Evolutionary conservation across 2,113 vertebrate genomes (phyloP).

Genomic region (Blennius ocellaris): DNA sequence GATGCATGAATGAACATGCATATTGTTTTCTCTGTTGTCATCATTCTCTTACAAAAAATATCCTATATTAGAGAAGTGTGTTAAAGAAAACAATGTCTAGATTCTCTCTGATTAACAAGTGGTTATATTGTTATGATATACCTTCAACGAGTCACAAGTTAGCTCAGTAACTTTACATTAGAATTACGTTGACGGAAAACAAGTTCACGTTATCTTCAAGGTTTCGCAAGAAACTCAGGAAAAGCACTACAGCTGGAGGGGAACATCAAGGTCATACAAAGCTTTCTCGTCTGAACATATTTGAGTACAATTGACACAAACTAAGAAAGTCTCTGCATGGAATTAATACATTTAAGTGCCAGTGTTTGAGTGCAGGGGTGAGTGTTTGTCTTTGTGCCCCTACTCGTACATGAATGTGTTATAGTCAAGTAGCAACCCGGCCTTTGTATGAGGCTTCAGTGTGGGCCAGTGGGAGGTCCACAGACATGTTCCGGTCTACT

Average conservation of each 20-base stretch:
- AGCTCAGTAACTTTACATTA: too few species aligned
- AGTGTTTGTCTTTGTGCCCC: conserved; percentile 20
- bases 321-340: neutral
- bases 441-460: conserved; percentile 62
- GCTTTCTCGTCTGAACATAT: neutral
- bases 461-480: conserved; percentile 62
- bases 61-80: too few species aligned
- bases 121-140: too few species aligned
- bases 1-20: too few species aligned
- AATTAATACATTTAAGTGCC: conserved; percentile 9
- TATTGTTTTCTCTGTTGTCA: too few species aligned
- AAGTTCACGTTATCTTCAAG: neutral
- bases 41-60: too few species aligned
- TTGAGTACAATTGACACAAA: neutral
- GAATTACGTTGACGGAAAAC: too few species aligned
- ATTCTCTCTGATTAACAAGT: too few species aligned
- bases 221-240: neutral
- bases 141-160: too few species aligned
- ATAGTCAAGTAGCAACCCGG: conserved; percentile 52
- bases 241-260: neutral
- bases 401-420: conserved; percentile 54
- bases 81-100: too few species aligned
- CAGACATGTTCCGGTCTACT: conserved; percentile 67
- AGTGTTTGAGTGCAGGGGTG: conserved; percentile 6
- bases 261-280: conserved; percentile 3